Evolutionary conservation across 2,888 invertebrate species (phyloP), one percentile per base, ranked within the genome.

Genomic region (Zaprionus bogoriensis): DNA sequence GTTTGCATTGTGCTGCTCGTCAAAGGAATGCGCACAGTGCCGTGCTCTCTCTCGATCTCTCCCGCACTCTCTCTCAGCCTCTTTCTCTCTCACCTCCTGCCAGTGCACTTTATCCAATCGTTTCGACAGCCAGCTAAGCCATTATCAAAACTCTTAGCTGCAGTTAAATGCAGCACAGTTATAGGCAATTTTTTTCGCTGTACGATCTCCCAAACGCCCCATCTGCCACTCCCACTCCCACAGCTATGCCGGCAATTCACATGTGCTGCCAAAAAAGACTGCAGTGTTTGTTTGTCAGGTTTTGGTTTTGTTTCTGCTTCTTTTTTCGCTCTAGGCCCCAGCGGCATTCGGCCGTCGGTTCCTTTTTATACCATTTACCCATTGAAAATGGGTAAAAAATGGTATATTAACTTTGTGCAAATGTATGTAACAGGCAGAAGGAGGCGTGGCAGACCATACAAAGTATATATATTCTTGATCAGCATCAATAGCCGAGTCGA

Each of bases 241-340:
- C 52, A n/a, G 3, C 45, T 14, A 10, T 17, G 38, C 4, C 27
- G 6, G 30, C 38, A 20, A 14, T 41, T 12, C 57, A 42, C 53
- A 28, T 73, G 53, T 70, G 62, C 71, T n/a, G 45, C 53, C 55
- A 57, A 71, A 66, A 55, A 64, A 59, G 71, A 59, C 63, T 54
- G 63, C 58, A 61, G 65, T 65, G 65, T 59, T 79, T 74, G 77
- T 82, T 79, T 71, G 68, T 60, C 52, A 50, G 64, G 53, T 59
- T 72, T 65, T 65, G 73, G 60, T 62, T 68, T 68, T 58, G 55
- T 64, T 69, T 77, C 62, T 32, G 44, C 32, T 28, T 39, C 41
- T 53, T 66, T 46, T 42, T 54, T 47, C 51, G 38, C 30, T 28
- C 28, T 61, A 65, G 64, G 60, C 69, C 57, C 69, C 51, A 39